Evolutionary conservation across 2,797 vertebrate genomes (phyloP).

Genomic region (Enteromius paludinosus): DNA sequence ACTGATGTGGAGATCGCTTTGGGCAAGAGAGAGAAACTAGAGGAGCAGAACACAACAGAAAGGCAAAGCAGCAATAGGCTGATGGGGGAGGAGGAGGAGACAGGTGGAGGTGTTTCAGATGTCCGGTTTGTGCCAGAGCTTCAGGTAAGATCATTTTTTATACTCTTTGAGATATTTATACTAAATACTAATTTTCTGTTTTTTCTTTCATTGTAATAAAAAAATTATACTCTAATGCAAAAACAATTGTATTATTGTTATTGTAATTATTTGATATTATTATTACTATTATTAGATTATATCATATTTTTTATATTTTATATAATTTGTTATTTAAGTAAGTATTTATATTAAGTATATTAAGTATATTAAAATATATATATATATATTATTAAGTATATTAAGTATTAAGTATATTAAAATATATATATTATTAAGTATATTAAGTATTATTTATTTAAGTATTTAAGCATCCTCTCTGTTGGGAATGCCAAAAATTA

Average conservation of each 20-base stretch:
- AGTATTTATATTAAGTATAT: no score
- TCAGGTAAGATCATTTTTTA: slow-evolving; percentile 73
- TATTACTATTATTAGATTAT: neutral
- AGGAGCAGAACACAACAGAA: slow-evolving; percentile 7
- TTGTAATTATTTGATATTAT: neutral
- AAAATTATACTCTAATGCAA: neutral
- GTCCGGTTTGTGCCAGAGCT: slow-evolving; percentile 78
- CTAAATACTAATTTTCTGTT: neutral
- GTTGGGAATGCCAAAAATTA: neutral
- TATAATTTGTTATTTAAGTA: neutral
- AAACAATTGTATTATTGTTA: neutral
- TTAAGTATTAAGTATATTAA: no score
- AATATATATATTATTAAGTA: no score
- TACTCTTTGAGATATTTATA: neutral
- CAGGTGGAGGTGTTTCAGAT: slow-evolving; percentile 79
- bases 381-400: no score
- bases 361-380: no score
- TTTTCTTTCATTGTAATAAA: neutral
- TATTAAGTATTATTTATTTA: no score
- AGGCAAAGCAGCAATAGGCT: neutral
- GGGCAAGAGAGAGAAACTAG: neutral
- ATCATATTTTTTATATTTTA: neutral
- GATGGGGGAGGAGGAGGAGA: slow-evolving; percentile 63
- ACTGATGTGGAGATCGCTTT: slow-evolving; percentile 16
- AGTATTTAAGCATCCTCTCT: neutral